Percentiles rank a stretch among this genome's conserved stretches.
Conservation (phyloP, 2,113 vertebrate genomes). For the Vidua macroura region DNA sequence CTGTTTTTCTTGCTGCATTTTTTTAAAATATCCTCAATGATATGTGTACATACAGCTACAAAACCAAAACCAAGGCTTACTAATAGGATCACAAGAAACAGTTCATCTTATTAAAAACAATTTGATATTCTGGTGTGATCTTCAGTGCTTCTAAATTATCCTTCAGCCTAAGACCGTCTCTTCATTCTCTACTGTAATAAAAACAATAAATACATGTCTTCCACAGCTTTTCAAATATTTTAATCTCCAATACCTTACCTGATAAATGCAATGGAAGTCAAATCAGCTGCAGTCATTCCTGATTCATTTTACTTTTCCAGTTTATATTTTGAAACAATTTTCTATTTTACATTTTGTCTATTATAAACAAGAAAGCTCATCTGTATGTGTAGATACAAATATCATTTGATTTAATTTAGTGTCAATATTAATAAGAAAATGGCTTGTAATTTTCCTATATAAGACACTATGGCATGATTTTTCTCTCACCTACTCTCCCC, state of each 20-base stretch:
- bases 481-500: fast-evolving
- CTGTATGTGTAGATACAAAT: background rate
- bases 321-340: background rate
- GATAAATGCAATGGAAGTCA: background rate
- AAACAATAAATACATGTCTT: background rate
- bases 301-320: background rate
- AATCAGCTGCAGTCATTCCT: background rate
- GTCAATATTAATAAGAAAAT: background rate
- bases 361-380: background rate
- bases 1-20: background rate
- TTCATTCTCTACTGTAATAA: background rate
- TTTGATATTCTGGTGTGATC: background rate
- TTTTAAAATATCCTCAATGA: background rate
- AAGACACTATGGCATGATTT: background rate
- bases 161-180: background rate
- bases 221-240: background rate
- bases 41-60: background rate
- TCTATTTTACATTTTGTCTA: background rate
- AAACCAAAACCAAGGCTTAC: background rate
- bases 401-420: background rate
- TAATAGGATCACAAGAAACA: background rate
- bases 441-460: background rate
- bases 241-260: background rate
- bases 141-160: background rate
- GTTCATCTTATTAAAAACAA: background rate